phyloP scores from a whole-genome alignment of 2,113 vertebrate species.

The Channa maculata region DNA sequence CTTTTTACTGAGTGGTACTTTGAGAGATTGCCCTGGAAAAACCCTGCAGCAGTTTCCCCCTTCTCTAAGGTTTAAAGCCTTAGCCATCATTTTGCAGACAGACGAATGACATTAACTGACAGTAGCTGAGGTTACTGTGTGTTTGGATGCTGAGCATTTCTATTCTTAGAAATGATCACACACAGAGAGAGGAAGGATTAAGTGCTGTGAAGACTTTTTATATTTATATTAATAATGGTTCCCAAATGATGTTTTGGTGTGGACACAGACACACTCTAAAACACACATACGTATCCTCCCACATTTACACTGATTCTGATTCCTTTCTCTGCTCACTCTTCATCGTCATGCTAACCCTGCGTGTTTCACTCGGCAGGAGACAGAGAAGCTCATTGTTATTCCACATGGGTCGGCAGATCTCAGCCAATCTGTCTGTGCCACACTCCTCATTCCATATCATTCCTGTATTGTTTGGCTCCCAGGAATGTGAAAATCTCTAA shows the following conservation, averaged over 20 bases:
- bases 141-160: slow-evolving; percentile 47
- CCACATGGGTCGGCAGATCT: slow-evolving; percentile 75
- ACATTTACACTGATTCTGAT: slow-evolving; percentile 23
- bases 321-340: slow-evolving; percentile 50
- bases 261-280: slow-evolving; percentile 15
- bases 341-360: slow-evolving; percentile 74
- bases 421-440: slow-evolving; percentile 74
- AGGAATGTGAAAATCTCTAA: slow-evolving; percentile 73
- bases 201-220: slow-evolving; percentile 27
- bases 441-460: slow-evolving; percentile 73
- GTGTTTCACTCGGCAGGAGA: slow-evolving; percentile 72
- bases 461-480: slow-evolving; percentile 72
- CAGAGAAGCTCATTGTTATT: slow-evolving; percentile 81
- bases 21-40: slow-evolving; percentile 77
- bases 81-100: slow-evolving; percentile 52
- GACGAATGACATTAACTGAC: slow-evolving; percentile 41
- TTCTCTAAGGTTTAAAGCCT: slow-evolving; percentile 54
- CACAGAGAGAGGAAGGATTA: slow-evolving; percentile 40
- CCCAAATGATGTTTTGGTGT: slow-evolving; percentile 45
- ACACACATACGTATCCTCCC: slow-evolving; percentile 7
- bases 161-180: slow-evolving; percentile 62
- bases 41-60: slow-evolving; percentile 50
- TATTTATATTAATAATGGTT: slow-evolving; percentile 43
- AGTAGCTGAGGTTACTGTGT: slow-evolving; percentile 39
- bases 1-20: slow-evolving; percentile 74